phyloP scores from a whole-genome alignment of 2,797 vertebrate species.

The Platyrinchus mystaceus region DNA sequence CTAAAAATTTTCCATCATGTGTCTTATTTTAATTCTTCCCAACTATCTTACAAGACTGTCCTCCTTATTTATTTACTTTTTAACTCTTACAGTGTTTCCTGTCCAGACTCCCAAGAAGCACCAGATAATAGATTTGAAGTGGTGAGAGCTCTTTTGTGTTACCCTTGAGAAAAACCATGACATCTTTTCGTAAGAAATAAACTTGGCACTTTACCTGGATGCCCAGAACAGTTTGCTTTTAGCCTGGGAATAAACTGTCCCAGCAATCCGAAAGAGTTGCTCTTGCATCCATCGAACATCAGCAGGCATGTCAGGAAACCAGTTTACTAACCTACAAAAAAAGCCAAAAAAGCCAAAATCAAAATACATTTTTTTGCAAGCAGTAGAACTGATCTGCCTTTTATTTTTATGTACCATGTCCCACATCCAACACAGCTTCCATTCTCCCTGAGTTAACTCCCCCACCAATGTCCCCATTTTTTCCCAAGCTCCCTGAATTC shows the following conservation, averaged over 20 bases:
- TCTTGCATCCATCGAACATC: constrained; percentile 82
- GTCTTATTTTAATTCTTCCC: not conserved
- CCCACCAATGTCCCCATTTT: not conserved
- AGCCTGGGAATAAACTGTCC: constrained; percentile 63
- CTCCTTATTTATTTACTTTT: not conserved
- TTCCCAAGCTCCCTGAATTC: not conserved
- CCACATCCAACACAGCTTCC: not conserved
- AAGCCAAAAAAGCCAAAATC: not conserved
- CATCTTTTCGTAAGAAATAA: not conserved
- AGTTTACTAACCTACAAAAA: constrained; percentile 82
- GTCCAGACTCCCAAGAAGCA: not conserved
- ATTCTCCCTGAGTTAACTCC: not conserved
- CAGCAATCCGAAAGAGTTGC: constrained; percentile 76
- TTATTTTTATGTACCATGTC: not conserved
- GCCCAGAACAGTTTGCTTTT: constrained; percentile 57
- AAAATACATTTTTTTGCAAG: not conserved
- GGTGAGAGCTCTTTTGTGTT: not conserved
- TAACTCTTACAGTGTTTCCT: not conserved
- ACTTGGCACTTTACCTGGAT: constrained; percentile 21
- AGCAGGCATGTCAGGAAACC: constrained; percentile 88
- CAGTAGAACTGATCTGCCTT: not conserved
- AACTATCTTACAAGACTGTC: not conserved
- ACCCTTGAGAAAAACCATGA: not conserved
- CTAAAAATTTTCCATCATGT: fast-evolving
- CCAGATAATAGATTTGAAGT: not conserved